Conservation (phyloP, 2,888 invertebrate genomes). For the Cataglyphis cursor region DNA sequence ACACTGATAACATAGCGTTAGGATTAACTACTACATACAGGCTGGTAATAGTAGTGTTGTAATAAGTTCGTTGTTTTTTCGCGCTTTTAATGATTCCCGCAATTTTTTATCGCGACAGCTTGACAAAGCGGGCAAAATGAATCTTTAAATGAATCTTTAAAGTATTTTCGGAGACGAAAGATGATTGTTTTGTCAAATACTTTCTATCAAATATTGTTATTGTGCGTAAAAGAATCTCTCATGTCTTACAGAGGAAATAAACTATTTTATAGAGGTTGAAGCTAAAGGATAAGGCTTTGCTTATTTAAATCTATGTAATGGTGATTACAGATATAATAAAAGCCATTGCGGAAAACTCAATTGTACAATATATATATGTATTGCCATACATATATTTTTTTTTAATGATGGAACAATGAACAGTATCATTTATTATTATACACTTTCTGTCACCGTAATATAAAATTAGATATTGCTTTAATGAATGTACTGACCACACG, state of each 20-base stretch:
- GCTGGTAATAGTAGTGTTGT: conserved; percentile 65
- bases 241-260: background rate
- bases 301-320: conserved; percentile 60
- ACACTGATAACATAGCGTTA: conserved; percentile 76
- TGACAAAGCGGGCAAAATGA: conserved; percentile 12
- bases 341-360: conserved; percentile 72
- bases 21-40: conserved; percentile 70
- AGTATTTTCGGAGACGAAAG: background rate
- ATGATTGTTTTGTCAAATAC: background rate
- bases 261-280: conserved; percentile 21
- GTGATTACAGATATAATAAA: conserved; percentile 58
- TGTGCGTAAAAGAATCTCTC: conserved; percentile 27
- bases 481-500: background rate
- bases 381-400: conserved; percentile 14
- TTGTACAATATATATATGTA: conserved; percentile 51
- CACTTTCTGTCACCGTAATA: background rate
- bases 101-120: conserved; percentile 49
- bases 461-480: conserved; percentile 13
- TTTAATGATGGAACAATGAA: conserved; percentile 14
- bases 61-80: conserved; percentile 78
- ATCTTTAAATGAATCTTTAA: background rate
- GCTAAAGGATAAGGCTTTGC: conserved; percentile 16
- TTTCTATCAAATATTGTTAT: conserved; percentile 12
- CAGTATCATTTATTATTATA: background rate
- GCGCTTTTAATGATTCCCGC: conserved; percentile 37